phyloP scores from a whole-genome alignment of 2,888 invertebrate genomes.

The Drosophila pseudotalamancana region DNA sequence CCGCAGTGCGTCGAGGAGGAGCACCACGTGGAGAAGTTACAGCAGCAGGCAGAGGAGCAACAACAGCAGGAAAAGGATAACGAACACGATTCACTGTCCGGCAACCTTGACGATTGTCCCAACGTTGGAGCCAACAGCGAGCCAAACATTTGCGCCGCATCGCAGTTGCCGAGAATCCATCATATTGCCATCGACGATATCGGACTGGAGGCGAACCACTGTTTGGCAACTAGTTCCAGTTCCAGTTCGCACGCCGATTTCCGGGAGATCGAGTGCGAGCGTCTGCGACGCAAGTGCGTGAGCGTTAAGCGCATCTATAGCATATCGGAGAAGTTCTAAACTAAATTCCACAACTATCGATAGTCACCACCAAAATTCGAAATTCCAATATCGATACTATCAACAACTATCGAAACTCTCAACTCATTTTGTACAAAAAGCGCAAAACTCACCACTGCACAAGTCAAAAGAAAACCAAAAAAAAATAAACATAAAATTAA shows the following conservation, averaged over 20 bases:
- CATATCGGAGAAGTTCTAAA: slow-evolving; percentile 83
- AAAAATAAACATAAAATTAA: neutral
- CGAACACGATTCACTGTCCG: slow-evolving; percentile 20
- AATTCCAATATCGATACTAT: slow-evolving; percentile 38
- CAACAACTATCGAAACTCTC: slow-evolving; percentile 49
- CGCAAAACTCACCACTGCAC: slow-evolving; percentile 51
- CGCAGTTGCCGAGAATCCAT: slow-evolving; percentile 57
- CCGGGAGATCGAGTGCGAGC: slow-evolving; percentile 83
- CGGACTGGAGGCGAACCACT: slow-evolving; percentile 38
- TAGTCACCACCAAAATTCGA: slow-evolving; percentile 27
- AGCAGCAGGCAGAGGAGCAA: slow-evolving; percentile 10
- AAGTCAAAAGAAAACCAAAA: slow-evolving; percentile 12
- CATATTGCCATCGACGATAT: slow-evolving; percentile 71
- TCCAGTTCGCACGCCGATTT: slow-evolving; percentile 80
- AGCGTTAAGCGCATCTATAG: slow-evolving; percentile 84
- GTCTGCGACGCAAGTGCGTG: slow-evolving; percentile 82
- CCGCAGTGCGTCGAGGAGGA: slow-evolving; percentile 61
- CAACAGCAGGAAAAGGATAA: slow-evolving; percentile 13
- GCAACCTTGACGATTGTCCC: slow-evolving; percentile 31
- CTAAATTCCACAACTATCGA: slow-evolving; percentile 17
- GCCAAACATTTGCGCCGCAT: slow-evolving; percentile 58
- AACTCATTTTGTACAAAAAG: slow-evolving; percentile 41
- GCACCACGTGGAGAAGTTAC: no score
- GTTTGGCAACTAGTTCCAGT: slow-evolving; percentile 63
- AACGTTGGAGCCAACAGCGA: slow-evolving; percentile 62